Percentiles rank a stretch among this genome's conserved stretches.
Evolutionary conservation across 2,888 invertebrate genomes (phyloP).

Genomic region (Anthrax anthrax): DNA sequence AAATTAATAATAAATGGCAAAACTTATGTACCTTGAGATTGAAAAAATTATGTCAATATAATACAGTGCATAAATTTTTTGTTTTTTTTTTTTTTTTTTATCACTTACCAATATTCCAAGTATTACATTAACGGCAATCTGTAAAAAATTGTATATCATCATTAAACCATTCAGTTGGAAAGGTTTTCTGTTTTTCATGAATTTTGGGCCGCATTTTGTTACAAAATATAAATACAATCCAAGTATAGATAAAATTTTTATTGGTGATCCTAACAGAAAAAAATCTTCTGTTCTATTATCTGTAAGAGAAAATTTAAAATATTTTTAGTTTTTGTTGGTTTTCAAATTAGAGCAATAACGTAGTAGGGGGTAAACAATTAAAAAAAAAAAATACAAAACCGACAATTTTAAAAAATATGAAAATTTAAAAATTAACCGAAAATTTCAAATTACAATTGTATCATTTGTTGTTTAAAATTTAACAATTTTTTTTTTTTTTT

Average conservation of each 20-base stretch:
- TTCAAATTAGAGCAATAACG: no score
- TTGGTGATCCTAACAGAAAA: constrained; percentile 51
- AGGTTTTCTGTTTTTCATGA: constrained; percentile 52
- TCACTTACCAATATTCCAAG: constrained; percentile 16
- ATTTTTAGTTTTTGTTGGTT: no score
- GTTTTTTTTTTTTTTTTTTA: not conserved
- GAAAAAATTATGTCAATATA: not conserved
- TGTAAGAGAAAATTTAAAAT: not conserved
- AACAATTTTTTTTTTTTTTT: no score
- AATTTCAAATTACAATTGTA: no score
- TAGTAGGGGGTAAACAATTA: no score
- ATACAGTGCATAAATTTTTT: no score
- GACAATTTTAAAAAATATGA: no score
- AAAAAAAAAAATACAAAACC: no score
- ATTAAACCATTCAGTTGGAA: constrained; percentile 50
- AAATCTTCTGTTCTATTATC: constrained; percentile 43
- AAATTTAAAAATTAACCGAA: no score
- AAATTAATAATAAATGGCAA: not conserved
- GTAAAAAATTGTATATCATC: constrained; percentile 51
- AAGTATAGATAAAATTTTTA: constrained; percentile 42
- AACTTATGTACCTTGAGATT: no score
- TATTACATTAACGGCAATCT: constrained; percentile 27
- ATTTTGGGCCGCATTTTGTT: constrained; percentile 51
- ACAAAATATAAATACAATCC: constrained; percentile 54
- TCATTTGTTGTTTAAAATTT: no score